Base-by-base conservation (phyloP, 1,140 invertebrate genomes). In the Zaprionus tsacasi region DNA sequence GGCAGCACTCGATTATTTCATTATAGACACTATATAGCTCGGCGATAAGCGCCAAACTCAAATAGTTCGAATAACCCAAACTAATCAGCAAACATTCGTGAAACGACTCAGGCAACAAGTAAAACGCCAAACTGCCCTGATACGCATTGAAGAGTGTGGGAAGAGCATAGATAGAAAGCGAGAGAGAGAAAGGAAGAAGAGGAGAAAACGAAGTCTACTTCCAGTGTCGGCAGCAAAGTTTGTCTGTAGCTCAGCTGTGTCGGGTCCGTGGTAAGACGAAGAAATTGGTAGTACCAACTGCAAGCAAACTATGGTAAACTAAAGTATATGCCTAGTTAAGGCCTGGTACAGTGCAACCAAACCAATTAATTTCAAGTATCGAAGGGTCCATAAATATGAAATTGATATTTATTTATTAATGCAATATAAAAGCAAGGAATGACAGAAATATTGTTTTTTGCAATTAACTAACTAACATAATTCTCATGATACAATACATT, bases 31-130 rank as follows among this genome's bases (percentile, higher is more conserved):
- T 50, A 21, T 25, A 50, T 12, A 8, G 40, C 7, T 3, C 15
- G n/a, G n/a, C 40, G 45, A 17, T 25, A 8, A 27, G 25, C n/a
- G 38, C 15, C 64, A 79, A 87, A 72, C 70, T 75, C 68, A 88
- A 87, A 87, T 70, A 78, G 70, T 70, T 68, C 10, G 25, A 55
- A 78, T 78, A 77, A 80, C 70, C 70, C 70, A 87, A 83, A 83
- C 83, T 83, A 88, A 87, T 87, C 83, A 88, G 78, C 85, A 88
- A 83, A 88, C 70, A 80, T 73, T 59, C 77, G 43, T 70, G 54
- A 60, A 52, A 57, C 33, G 36, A 35, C 52, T 59, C 43, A 33
- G 70, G 68, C 80, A 80, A 88, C 82, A 87, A 86, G 76, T 66
- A 67, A 80, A 61, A 70, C 78, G 77, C 43, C 54, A n/a, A 56